Evolutionary conservation across 2,113 vertebrate species (phyloP).

Genomic region (Chaenogobius annularis): DNA sequence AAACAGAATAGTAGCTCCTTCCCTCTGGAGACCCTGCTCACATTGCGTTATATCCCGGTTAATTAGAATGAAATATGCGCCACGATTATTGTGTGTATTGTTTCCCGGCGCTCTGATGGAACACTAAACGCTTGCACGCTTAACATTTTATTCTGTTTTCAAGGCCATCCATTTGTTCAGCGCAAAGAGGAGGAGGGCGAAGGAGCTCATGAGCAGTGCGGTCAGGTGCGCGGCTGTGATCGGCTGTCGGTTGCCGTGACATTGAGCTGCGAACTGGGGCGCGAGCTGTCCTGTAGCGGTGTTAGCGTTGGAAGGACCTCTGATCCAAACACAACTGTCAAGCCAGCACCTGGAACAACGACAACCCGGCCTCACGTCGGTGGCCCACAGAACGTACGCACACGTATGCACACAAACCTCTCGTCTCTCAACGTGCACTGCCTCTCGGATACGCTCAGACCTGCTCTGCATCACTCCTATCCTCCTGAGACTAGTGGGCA

Average conservation of each 20-base stretch:
- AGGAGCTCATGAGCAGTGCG: conserved; percentile 47
- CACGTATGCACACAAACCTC: background rate
- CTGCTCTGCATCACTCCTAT: conserved; percentile 65
- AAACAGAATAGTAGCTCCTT: conserved; percentile 75
- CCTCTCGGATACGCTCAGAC: conserved; percentile 36
- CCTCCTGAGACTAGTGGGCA: conserved; percentile 61
- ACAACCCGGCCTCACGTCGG: background rate
- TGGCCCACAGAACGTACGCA: background rate
- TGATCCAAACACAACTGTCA: conserved; percentile 76
- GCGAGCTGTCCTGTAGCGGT: conserved; percentile 56
- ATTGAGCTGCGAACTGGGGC: conserved; percentile 54
- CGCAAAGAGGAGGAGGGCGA: conserved; percentile 9
- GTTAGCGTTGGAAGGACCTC: conserved; percentile 66
- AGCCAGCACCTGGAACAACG: conserved; percentile 72
- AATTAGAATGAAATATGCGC: conserved; percentile 82
- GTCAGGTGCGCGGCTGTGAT: conserved; percentile 47
- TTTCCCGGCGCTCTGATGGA: conserved; percentile 74
- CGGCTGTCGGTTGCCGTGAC: conserved; percentile 61
- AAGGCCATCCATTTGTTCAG: conserved; percentile 5
- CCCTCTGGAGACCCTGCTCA: conserved; percentile 76
- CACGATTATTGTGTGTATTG: conserved; percentile 79
- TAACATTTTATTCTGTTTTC: conserved; percentile 54
- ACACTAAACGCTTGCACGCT: conserved; percentile 64
- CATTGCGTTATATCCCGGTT: conserved; percentile 79
- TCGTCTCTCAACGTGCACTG: no score